Percentiles rank a stretch among this genome's conserved stretches.
Conservation (phyloP, 2,113 vertebrate genomes). For the Chauna torquata region DNA sequence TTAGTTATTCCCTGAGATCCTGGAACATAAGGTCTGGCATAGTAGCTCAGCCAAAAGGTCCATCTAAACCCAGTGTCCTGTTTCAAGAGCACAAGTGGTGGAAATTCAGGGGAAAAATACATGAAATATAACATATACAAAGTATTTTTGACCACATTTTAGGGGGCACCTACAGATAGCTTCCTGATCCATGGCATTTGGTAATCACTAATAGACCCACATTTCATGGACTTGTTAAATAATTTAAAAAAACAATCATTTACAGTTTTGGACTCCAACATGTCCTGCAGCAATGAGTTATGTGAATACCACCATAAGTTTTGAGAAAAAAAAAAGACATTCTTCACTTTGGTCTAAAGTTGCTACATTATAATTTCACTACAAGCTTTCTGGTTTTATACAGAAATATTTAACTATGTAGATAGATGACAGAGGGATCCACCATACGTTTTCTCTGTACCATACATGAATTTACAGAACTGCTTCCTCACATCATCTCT, state of each 20-base stretch:
- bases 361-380: not conserved
- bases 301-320: not conserved
- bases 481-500: not conserved
- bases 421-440: not conserved
- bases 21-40: not conserved
- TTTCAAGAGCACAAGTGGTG: not conserved
- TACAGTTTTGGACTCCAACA: not conserved
- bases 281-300: not conserved
- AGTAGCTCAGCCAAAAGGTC: not conserved
- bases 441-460: not conserved
- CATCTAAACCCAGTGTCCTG: fast-evolving
- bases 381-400: not conserved
- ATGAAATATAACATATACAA: not conserved
- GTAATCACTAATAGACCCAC: not conserved
- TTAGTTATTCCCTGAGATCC: not conserved
- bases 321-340: not conserved
- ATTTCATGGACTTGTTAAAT: not conserved
- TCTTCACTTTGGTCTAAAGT: not conserved
- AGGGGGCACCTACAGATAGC: not conserved
- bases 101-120: not conserved
- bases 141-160: not conserved
- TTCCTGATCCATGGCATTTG: not conserved
- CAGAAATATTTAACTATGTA: not conserved
- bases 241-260: not conserved
- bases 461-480: not conserved